Percentiles rank a stretch among this genome's conserved stretches.
phyloP scores from a whole-genome alignment of 2,888 invertebrate species.

The Andricus curvator region DNA sequence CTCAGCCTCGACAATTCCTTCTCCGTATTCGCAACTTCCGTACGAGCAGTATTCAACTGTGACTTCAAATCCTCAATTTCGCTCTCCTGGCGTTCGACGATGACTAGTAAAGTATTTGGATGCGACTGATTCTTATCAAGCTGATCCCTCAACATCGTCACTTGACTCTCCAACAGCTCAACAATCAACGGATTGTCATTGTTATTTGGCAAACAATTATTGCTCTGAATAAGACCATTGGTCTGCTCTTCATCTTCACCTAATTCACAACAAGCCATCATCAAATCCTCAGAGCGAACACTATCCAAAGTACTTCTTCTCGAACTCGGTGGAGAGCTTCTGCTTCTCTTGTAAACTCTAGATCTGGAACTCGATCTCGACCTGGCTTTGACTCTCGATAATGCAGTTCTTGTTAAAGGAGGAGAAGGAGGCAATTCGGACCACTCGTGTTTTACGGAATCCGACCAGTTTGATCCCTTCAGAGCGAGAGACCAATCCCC shows the following conservation, averaged over 20 bases:
- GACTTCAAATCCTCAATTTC: constrained; percentile 86
- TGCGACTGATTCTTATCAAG: constrained; percentile 71
- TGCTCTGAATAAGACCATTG: constrained; percentile 62
- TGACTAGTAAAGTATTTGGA: constrained; percentile 74
- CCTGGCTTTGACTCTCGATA: constrained; percentile 84
- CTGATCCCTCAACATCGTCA: constrained; percentile 68
- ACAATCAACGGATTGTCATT: constrained; percentile 71
- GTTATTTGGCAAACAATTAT: constrained; percentile 70
- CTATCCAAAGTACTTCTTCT: constrained; percentile 84
- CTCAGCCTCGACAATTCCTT: constrained; percentile 86
- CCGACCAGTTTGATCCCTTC: constrained; percentile 66
- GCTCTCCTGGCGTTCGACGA: constrained; percentile 83
- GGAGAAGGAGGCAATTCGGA: constrained; percentile 83
- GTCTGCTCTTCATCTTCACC: constrained; percentile 81
- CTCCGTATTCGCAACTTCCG: constrained; percentile 84
- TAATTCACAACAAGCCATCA: constrained; percentile 79
- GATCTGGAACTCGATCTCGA: constrained; percentile 79
- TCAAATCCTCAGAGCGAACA: constrained; percentile 82
- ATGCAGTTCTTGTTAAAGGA: constrained; percentile 82
- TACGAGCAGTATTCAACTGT: constrained; percentile 83
- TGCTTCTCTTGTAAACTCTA: constrained; percentile 81
- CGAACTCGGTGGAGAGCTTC: constrained; percentile 82
- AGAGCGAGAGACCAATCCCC: constrained; percentile 69
- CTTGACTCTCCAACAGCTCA: constrained; percentile 72
- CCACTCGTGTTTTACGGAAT: constrained; percentile 72